phyloP scores from a whole-genome alignment of 2,113 vertebrate species.

The Leptobrachium ailaonicum region DNA sequence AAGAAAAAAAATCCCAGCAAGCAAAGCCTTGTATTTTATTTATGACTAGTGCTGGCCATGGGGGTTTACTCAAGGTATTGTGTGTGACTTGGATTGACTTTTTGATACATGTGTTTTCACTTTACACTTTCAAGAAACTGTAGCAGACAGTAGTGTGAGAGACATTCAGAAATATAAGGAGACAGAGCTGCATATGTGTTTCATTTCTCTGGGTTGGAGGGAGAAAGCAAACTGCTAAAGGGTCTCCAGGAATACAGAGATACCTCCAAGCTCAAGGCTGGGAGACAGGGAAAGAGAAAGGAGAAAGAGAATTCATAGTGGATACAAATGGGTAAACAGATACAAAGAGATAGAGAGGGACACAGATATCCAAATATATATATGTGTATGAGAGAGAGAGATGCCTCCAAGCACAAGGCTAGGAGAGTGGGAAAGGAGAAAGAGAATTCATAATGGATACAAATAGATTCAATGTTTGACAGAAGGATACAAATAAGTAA shows the following conservation, averaged over 20 bases:
- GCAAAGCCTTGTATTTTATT: slow-evolving; percentile 52
- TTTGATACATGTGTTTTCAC: slow-evolving; percentile 71
- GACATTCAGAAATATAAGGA: slow-evolving; percentile 71
- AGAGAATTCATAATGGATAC: too few relatives aligned
- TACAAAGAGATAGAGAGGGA: too few relatives aligned
- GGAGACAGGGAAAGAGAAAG: not conserved
- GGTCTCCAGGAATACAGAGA: slow-evolving; percentile 36
- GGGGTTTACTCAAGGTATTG: slow-evolving; percentile 9
- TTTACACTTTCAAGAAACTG: slow-evolving; percentile 70
- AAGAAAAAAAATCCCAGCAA: too few relatives aligned
- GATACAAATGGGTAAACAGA: too few relatives aligned
- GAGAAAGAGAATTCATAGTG: not conserved
- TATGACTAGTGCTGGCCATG: slow-evolving; percentile 52
- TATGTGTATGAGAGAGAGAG: too few relatives aligned
- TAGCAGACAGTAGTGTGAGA: slow-evolving; percentile 69
- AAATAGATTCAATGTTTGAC: too few relatives aligned
- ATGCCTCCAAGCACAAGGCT: too few relatives aligned
- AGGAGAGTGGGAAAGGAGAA: too few relatives aligned
- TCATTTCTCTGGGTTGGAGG: slow-evolving; percentile 65
- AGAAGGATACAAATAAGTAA: too few relatives aligned
- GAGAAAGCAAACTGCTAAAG: slow-evolving; percentile 66
- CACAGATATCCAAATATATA: too few relatives aligned
- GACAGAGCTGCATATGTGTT: slow-evolving; percentile 74
- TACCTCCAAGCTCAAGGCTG: slow-evolving; percentile 26
- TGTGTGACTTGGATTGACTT: slow-evolving; percentile 40